Base-by-base conservation (phyloP, 2,888 invertebrate species). In the Cephus spinipes region DNA sequence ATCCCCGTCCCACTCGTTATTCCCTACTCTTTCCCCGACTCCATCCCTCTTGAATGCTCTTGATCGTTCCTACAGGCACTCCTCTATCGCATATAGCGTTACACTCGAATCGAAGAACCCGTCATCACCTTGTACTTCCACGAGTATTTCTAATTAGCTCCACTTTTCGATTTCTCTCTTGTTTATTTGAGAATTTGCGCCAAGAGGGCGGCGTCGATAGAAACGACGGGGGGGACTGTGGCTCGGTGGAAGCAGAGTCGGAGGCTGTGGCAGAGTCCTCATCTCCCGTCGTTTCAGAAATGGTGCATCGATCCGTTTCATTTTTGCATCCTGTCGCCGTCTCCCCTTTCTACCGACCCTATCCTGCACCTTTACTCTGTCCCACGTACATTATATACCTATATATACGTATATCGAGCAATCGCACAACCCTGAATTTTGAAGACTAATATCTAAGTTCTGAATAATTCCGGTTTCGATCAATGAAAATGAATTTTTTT, bases 131-230 rank as follows among this genome's bases (percentile, higher is more conserved):
- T 78, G 76, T 73, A 69, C 69, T 80, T 79, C 81, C 83, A 69
- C 83, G 83, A 85, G 86, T 87, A 85, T 88, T 87, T 86, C 86
- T 89, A 89, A 89, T 89, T 89, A 87, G 86, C 87, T 85, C 83
- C 84, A 87, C 81, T 85, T 86, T 87, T 86, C 86, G 82, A 85
- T 86, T 83, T 84, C 73, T 84, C 73, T 78, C 80, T 79, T 83
- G 83, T 86, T 87, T 86, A 85, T 85, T 85, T 81, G 83, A 80
- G 76, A 80, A 81, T 77, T 80, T 78, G 76, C 55, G 77, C 76
- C 73, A 74, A 68, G 73, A 77, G 73, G 40, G 74, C 32, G 40
- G 71, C 76, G 76, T 74, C 74, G 80, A 74, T 80, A 55, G 15
- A 55, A 23, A 55, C 23, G 55, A 55, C 9, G 23, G 23, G 23